phyloP scores from a whole-genome alignment of 2,113 vertebrate genomes.

The Pantherophis guttatus region DNA sequence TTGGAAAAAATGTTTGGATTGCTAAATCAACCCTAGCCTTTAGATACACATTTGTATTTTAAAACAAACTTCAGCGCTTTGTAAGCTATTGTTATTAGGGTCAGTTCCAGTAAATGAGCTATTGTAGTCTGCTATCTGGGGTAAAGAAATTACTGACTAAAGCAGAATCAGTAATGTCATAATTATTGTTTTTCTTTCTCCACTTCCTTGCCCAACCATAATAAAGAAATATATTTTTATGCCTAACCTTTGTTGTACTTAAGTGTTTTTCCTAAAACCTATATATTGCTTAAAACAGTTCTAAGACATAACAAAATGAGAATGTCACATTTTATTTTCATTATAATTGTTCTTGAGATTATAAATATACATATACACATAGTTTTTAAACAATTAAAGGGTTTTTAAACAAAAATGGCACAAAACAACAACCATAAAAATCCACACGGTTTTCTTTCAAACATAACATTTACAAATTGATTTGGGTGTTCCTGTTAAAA shows the following conservation, averaged over 20 bases:
- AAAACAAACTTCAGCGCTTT: background rate
- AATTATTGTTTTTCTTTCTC: background rate
- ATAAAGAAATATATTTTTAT: constrained; percentile 55
- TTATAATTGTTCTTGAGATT: constrained; percentile 24
- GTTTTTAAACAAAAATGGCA: background rate
- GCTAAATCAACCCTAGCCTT: background rate
- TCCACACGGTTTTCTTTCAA: background rate
- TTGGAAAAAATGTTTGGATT: constrained; percentile 13
- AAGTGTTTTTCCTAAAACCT: constrained; percentile 26
- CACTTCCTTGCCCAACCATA: background rate
- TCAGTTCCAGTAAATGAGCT: background rate
- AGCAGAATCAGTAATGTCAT: background rate
- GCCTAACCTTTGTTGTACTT: constrained; percentile 12
- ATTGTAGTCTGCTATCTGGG: background rate
- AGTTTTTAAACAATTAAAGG: constrained; percentile 29
- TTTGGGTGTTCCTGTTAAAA: background rate
- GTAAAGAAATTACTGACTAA: background rate
- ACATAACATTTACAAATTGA: background rate
- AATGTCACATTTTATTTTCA: constrained; percentile 34
- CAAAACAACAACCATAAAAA: background rate
- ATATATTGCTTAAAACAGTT: constrained; percentile 58
- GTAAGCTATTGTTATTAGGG: background rate
- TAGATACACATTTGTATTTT: background rate
- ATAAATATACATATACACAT: background rate
- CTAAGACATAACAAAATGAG: constrained; percentile 22